These are phyloP conservation scores for Lutjanus argentimaculatus DNA, from an alignment of 2,797 vertebrate species.

Conservation along the genomic window DNA sequence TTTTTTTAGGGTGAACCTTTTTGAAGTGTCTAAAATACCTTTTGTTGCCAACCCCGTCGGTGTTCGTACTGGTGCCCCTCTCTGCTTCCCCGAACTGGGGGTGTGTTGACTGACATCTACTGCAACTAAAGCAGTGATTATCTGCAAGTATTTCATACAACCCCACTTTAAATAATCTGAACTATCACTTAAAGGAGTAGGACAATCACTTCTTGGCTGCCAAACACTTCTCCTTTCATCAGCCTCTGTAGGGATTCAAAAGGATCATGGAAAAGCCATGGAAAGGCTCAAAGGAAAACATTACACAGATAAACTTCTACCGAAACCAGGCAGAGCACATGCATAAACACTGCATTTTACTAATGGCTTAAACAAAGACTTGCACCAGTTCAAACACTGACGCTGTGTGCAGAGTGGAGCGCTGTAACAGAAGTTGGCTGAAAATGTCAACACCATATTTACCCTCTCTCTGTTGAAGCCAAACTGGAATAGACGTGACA, in stretches of 20 bases:
- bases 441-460: slow-evolving; percentile 27
- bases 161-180: no score
- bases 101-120: no score
- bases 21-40: no score
- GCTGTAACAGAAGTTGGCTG: neutral
- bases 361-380: slow-evolving; percentile 51
- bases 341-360: slow-evolving; percentile 33
- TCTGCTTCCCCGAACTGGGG: no score
- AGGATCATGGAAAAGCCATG: neutral
- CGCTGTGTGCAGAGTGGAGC: neutral
- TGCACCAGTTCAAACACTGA: slow-evolving; percentile 43
- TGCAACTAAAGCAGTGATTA: no score
- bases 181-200: neutral
- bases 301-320: neutral
- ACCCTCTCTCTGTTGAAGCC: slow-evolving; percentile 16
- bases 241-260: neutral
- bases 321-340: slow-evolving; percentile 25
- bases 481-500: slow-evolving; percentile 41
- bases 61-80: no score
- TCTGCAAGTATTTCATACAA: no score
- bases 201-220: neutral
- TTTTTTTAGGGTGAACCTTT: no score
- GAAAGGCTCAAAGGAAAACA: slow-evolving; percentile 17
- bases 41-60: no score
- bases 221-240: neutral